A percentile compares a stretch with the other conserved stretches of the same genome.
These are phyloP conservation scores for Pseudomyrmex cubaensis DNA, from an alignment of 1,140 invertebrate genomes.

Conservation along the genomic window DNA sequence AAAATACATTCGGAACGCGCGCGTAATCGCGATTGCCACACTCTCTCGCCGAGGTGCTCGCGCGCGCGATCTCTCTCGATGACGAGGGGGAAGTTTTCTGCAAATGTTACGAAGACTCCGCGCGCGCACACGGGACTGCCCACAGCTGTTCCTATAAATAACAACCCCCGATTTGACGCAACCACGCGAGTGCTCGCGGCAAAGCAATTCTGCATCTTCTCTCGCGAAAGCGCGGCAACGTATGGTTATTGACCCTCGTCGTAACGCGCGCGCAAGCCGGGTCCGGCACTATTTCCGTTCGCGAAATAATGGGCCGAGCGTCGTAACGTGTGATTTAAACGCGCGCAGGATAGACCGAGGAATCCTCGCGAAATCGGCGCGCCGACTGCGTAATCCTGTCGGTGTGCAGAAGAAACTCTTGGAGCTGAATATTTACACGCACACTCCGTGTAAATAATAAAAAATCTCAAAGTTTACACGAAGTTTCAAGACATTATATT, in stretches of 20 bases:
- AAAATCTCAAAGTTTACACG: no score
- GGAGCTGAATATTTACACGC: no score
- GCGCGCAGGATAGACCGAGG: slow-evolving; percentile 42
- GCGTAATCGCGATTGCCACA: slow-evolving; percentile 72
- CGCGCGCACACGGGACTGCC: slow-evolving; percentile 70
- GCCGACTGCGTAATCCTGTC: slow-evolving; percentile 23
- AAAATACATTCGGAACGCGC: slow-evolving; percentile 59
- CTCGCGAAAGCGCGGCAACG: slow-evolving; percentile 75
- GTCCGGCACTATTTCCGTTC: slow-evolving; percentile 70
- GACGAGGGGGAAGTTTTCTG: slow-evolving; percentile 75
- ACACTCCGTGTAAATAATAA: no score
- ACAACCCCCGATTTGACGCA: slow-evolving; percentile 82
- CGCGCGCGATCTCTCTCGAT: slow-evolving; percentile 60
- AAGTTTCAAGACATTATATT: no score
- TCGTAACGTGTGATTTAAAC: slow-evolving; percentile 64
- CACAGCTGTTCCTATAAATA: slow-evolving; percentile 83
- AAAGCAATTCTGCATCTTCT: slow-evolving; percentile 77
- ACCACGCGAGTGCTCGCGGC: slow-evolving; percentile 71
- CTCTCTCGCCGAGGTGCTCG: slow-evolving; percentile 49
- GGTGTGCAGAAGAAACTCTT: no score
- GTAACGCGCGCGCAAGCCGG: slow-evolving; percentile 60
- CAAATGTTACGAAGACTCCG: slow-evolving; percentile 74
- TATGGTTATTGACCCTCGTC: slow-evolving; percentile 83
- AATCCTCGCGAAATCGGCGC: slow-evolving; percentile 11
- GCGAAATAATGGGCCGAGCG: slow-evolving; percentile 64